Evolutionary conservation across 2,797 vertebrate genomes (phyloP), one percentile per base, ranked within the genome.

Genomic region (Ptychobarbus kaznakovi): DNA sequence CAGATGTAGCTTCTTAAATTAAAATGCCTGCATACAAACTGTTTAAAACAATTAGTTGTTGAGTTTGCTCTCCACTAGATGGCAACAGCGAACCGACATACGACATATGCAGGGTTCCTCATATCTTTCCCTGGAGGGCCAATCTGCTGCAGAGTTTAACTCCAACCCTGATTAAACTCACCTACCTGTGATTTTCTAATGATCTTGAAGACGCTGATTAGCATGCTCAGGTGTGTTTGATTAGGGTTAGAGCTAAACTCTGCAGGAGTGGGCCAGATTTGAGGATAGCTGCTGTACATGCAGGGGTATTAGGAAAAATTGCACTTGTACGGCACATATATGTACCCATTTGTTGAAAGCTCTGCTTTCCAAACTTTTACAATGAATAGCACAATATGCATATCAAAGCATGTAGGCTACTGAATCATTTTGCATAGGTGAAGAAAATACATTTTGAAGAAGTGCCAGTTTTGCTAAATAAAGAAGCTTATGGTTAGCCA

Each of bases 41-140:
- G 49, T 6, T 22, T 35, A 11, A 20, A 51, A 32, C 32, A 25
- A 42, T 20, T 20, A n/a, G 38, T 25, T 18, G 44, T 51, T 63
- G 15, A 25, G 13, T 13, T 18, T 69, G 4, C 12, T 63, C 20
- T 49, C 40, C 81, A 83, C 81, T 65, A 83, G 81, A 83, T 74
- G 81, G 56, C 56, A 25, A 65, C 7, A 75, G 56, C 46, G 20
- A 13, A 74, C 20, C 42, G 11, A 61, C 20, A 58, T 40, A 16
- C 46, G 10, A 53, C 10, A 22, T 38, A 38, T 28, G 2, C 32
- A 32, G 32, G 32, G 32, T 32, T 32, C 32, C 32, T 32, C 32
- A 32, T 2, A 32, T 32, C 32, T 32, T 32, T 32, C 32, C 2
- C 32, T 32, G 32, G 32, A 32, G 32, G 32, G 32, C 32, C 32